A percentile compares a stretch with the other conserved stretches of the same genome.
phyloP scores from a whole-genome alignment of 2,888 invertebrate genomes.

The Drosophila affinis region DNA sequence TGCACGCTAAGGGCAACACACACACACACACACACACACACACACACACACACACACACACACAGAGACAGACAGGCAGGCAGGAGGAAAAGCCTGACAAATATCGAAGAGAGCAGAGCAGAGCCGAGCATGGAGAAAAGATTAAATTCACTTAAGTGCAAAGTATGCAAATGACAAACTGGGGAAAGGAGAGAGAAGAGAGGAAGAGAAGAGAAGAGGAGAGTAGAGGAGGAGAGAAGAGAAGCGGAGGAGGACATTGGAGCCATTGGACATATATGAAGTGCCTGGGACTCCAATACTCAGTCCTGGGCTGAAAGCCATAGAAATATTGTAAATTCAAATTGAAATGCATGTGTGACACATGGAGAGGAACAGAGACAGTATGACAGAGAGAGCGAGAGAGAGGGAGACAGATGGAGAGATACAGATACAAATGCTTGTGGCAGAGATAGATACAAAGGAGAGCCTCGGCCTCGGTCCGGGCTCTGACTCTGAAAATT shows the following conservation, averaged over 20 bases:
- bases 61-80: background rate
- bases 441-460: conserved; percentile 37
- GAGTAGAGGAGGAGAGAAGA: background rate
- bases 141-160: conserved; percentile 64
- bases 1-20: conserved; percentile 39
- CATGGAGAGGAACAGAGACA: conserved; percentile 17
- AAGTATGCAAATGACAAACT: conserved; percentile 63
- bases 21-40: too few relatives aligned
- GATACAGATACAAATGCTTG: conserved; percentile 42
- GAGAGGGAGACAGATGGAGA: background rate
- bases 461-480: conserved; percentile 13
- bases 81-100: conserved; percentile 7
- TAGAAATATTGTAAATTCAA: conserved; percentile 58
- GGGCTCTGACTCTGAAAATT: conserved; percentile 25
- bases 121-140: conserved; percentile 31
- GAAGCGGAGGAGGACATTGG: background rate
- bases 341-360: conserved; percentile 58
- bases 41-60: too few relatives aligned
- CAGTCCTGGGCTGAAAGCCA: conserved; percentile 7
- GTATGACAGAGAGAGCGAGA: background rate
- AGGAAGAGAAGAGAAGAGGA: too few relatives aligned
- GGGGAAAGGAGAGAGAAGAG: background rate
- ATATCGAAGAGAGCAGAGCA: conserved; percentile 20
- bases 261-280: conserved; percentile 22
- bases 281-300: conserved; percentile 23